These are phyloP conservation scores for Hycleus cichorii DNA, from an alignment of 1,140 invertebrate species.

Conservation along the genomic window DNA sequence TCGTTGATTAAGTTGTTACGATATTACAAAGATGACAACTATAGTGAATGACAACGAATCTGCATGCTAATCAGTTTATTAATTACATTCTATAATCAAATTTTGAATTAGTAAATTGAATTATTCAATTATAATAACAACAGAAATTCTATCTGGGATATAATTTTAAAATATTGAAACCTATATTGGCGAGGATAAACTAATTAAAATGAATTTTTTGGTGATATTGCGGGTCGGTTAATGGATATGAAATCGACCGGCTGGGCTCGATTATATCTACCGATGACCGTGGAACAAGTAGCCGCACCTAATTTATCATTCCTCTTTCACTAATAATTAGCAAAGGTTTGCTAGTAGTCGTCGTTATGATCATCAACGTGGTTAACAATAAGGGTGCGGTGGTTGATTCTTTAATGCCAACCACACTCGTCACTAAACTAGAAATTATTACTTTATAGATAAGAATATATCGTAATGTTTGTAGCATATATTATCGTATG, in stretches of 20 bases:
- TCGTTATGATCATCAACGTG: neutral
- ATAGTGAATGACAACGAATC: too few relatives aligned
- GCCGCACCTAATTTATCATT: neutral
- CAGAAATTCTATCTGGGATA: too few relatives aligned
- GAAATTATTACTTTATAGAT: slow-evolving; percentile 25
- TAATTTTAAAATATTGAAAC: too few relatives aligned
- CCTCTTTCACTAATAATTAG: slow-evolving; percentile 28
- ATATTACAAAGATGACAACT: too few relatives aligned
- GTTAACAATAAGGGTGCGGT: slow-evolving; percentile 15
- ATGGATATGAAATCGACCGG: slow-evolving; percentile 7
- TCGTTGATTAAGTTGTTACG: too few relatives aligned
- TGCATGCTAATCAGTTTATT: too few relatives aligned
- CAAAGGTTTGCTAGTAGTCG: slow-evolving; percentile 23
- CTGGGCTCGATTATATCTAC: slow-evolving; percentile 4
- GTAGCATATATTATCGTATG: slow-evolving; percentile 20
- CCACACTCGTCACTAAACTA: slow-evolving; percentile 17
- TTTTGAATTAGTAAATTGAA: too few relatives aligned
- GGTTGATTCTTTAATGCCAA: slow-evolving; percentile 22
- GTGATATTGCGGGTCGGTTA: neutral
- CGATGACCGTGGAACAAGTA: slow-evolving; percentile 2
- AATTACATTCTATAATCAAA: too few relatives aligned
- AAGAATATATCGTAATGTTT: slow-evolving; percentile 27
- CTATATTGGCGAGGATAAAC: too few relatives aligned
- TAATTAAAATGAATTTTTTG: too few relatives aligned
- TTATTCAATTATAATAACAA: too few relatives aligned